Percentiles rank a stretch among this genome's conserved stretches.
Conservation (phyloP, 2,888 invertebrate genomes). For the Sisyra terminalis region DNA sequence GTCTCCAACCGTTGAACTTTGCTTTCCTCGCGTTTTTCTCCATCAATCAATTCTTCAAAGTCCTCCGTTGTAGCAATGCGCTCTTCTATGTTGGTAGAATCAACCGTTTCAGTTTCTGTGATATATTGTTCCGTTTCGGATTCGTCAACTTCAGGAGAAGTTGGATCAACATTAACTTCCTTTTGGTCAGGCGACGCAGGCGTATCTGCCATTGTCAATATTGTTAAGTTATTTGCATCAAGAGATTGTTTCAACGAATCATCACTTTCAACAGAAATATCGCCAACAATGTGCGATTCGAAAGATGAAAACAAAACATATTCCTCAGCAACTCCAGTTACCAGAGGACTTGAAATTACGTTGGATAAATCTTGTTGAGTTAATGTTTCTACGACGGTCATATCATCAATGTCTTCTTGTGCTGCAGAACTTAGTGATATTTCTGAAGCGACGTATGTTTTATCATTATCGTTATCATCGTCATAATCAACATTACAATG, state of each 20-base stretch:
- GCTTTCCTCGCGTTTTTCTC: constrained; percentile 36
- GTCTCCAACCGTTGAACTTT: constrained; percentile 22
- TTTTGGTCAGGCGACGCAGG: constrained; percentile 37
- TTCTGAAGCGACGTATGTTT: constrained; percentile 37
- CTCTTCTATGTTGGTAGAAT: constrained; percentile 19
- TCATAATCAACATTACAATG: constrained; percentile 36
- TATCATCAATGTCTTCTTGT: constrained; percentile 38
- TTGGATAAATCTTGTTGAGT: constrained; percentile 35
- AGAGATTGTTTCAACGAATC: constrained; percentile 28
- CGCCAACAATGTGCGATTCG: constrained; percentile 36
- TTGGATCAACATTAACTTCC: constrained; percentile 26
- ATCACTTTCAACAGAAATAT: constrained; percentile 37
- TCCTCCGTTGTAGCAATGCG: constrained; percentile 47
- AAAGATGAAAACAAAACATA: constrained; percentile 38
- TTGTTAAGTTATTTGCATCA: constrained; percentile 23
- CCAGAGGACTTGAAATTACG: constrained; percentile 42
- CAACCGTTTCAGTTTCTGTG: constrained; percentile 34
- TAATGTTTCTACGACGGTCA: constrained; percentile 37
- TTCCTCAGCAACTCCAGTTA: constrained; percentile 39
- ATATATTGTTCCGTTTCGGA: constrained; percentile 41
- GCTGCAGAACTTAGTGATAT: constrained; percentile 40
- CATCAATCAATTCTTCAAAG: constrained; percentile 46
- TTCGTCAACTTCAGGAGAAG: constrained; percentile 31
- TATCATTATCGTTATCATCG: constrained; percentile 36
- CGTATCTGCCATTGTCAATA: constrained; percentile 29